Base-by-base conservation (phyloP, 1,140 invertebrate genomes). In the Drosophila oshimai region DNA sequence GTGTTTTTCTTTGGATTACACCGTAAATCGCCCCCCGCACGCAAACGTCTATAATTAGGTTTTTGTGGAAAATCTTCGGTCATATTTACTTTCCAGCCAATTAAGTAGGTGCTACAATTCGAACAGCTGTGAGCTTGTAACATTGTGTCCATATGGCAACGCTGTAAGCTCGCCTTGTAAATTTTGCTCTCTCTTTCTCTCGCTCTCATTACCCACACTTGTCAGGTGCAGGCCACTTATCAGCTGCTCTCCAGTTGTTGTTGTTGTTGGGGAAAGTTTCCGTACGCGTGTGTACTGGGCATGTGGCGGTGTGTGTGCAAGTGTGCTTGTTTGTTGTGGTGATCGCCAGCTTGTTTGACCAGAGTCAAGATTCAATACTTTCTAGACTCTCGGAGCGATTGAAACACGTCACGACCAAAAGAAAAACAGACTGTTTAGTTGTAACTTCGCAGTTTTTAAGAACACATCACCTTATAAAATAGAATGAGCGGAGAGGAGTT, bases 251-350 rank as follows among this genome's bases (percentile, higher is more conserved):
- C 37, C 70, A 74, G 58, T 13, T 39, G 42, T 46, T 62, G 45
- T 62, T 73, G 47, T 73, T 74, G 61, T 83, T 83, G 70, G 83
- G 81, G 83, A 88, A 89, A 88, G 84, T 88, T 89, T 89, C 47
- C 67, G 20, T 36, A 45, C 28, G 42, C n/a, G 22, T 33, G 17
- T 60, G 17, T 47, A 41, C 15, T 41, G 20, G 18, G 10, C 39
- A 58, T 10, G 12, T 61, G 47, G 41, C 22, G 22, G 13, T 37
- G 57, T 55, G 37, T 51, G 47, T 31, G 15, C 33, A 31, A 17
- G n/a, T 47, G 44, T 51, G 39, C 34, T 15, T 22, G 44, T 55
- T 45, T 55, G 26, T 37, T 73, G 58, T 58, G 46, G 64, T 42
- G 57, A 78, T 67, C 57, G 34, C 47, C 71, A 86, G 41, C 71